Evolutionary conservation across 2,888 invertebrate genomes (phyloP), one percentile per base, ranked within the genome.

Genomic region (Dichetophora obliterata): DNA sequence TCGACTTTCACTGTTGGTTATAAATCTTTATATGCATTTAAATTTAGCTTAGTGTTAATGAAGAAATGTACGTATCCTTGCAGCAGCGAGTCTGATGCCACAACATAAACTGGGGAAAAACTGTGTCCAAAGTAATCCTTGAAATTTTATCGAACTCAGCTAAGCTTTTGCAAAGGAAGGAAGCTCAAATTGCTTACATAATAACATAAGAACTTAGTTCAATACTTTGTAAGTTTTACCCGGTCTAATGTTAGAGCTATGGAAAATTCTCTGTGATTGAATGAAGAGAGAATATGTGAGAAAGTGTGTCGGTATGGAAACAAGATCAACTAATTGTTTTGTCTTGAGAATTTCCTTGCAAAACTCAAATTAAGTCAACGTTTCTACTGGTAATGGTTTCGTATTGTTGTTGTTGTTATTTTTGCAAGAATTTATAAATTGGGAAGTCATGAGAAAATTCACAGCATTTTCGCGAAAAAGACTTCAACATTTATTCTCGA

Each of bases 391-490:
- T 50, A 14, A 54, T 52, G 48, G 34, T 69, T 31, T 31, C 31
- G 3, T 73, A 16, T 75, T 75, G 57, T 73, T 61, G 50, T 61
- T 57, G 22, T 43, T 71, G 24, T 22, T 37, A 2, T 59, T 34
- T 24, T 3, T 66, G 11, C 2, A 19, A 80, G 63, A 76, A 77
- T 76, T 78, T 78, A 78, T 76, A 48, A 74, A 70, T 78, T 80
- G 75, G 77, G 74, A 77, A 80, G 81, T 82, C 81, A 81, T 79
- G 79, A 79, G 80, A 79, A 79, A 76, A 68, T 50, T 48, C 50
- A 14, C 19, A 68, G 50, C 22, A 24, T 43, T 34, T 48, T 9
- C 19, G n/a, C 5, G 3, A 11, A 63, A n/a, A 54, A 54, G 9
- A 54, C n/a, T 52, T 1, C 1, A 31, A 31, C 3, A 4, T 31